These are phyloP conservation scores for Pyrrhia umbra DNA, from an alignment of 2,888 invertebrate species.

Conservation along the genomic window DNA sequence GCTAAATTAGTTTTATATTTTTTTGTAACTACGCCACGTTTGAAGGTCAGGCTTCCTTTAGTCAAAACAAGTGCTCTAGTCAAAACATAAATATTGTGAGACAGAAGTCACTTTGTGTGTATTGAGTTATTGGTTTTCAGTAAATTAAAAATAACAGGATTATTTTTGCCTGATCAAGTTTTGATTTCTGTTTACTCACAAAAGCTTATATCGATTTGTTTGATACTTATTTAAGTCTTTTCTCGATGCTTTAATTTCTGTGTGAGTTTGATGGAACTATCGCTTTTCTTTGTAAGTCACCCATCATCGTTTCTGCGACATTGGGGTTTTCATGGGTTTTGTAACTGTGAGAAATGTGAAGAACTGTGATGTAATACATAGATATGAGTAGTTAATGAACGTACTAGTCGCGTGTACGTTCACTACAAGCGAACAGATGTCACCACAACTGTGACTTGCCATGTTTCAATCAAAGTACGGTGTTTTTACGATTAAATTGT, in stretches of 20 bases:
- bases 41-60: conserved; percentile 39
- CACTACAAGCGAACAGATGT: conserved; percentile 35
- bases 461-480: conserved; percentile 15
- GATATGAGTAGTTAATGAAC: conserved; percentile 52
- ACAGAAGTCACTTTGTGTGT: conserved; percentile 6
- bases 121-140: conserved; percentile 23
- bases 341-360: conserved; percentile 16
- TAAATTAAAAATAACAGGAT: conserved; percentile 12
- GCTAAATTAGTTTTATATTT: conserved; percentile 54
- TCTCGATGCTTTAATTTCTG: neutral
- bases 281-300: neutral
- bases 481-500: neutral
- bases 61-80: conserved; percentile 37
- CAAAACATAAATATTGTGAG: conserved; percentile 40
- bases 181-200: neutral
- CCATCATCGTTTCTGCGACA: conserved; percentile 2
- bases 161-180: conserved; percentile 5
- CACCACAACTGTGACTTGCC: conserved; percentile 22
- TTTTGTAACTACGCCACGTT: conserved; percentile 24
- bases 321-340: conserved; percentile 22
- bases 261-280: conserved; percentile 20
- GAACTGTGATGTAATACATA: conserved; percentile 32
- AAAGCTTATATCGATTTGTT: neutral
- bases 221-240: too few species aligned
- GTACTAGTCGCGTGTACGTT: conserved; percentile 46